Evolutionary conservation across 2,797 vertebrate species (phyloP).

Genomic region (Notoglanidium macrostoma): DNA sequence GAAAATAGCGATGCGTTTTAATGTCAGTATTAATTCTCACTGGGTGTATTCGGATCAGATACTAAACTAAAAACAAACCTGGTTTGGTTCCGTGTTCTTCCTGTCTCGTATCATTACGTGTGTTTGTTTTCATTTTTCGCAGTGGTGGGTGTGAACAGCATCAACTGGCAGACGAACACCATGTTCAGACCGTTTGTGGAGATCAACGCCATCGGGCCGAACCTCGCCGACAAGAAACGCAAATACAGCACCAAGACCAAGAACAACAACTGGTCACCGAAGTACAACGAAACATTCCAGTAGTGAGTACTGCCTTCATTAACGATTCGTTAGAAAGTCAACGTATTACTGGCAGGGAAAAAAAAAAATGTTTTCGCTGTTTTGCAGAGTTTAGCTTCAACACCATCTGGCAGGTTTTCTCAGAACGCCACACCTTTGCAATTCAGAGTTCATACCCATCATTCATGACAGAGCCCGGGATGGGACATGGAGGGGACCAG

Average conservation of each 20-base stretch:
- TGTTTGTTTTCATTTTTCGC: not conserved
- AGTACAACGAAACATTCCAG: slow-evolving; percentile 98
- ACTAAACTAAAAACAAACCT: not conserved
- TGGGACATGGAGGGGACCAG: too few species aligned
- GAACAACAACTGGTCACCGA: slow-evolving; percentile 99
- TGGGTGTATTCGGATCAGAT: not conserved
- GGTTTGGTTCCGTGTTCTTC: not conserved
- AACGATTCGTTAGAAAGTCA: not conserved
- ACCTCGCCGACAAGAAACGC: slow-evolving; percentile 91
- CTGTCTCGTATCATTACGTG: not conserved
- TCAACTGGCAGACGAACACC: slow-evolving; percentile 92
- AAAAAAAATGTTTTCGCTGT: too few species aligned
- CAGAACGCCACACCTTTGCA: too few species aligned
- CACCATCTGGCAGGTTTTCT: too few species aligned
- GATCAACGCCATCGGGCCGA: slow-evolving; percentile 90
- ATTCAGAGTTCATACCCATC: too few species aligned
- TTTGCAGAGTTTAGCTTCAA: too few species aligned
- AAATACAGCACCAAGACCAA: slow-evolving; percentile 98
- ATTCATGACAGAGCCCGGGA: too few species aligned
- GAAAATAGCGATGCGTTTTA: too few species aligned
- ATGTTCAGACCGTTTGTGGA: slow-evolving; percentile 99
- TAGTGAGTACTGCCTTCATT: slow-evolving; percentile 82
- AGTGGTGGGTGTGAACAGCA: slow-evolving; percentile 92
- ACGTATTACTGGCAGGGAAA: too few species aligned
- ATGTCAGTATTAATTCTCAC: too few species aligned